Base-by-base conservation (phyloP, 2,113 vertebrate species). In the Eubucco bourcierii region DNA sequence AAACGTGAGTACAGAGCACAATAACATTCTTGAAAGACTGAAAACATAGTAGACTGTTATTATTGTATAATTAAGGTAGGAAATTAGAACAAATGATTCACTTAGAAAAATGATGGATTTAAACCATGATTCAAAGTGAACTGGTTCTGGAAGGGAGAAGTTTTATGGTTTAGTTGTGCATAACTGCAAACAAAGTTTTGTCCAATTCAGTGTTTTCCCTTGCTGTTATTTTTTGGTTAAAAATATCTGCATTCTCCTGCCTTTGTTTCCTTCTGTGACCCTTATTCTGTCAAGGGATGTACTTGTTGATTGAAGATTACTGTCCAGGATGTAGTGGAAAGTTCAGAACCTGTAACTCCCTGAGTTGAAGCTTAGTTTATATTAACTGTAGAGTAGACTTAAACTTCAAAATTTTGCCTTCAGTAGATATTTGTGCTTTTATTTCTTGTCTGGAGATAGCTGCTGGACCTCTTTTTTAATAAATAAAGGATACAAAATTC, bases 1-100 rank as follows among this genome's bases (percentile, higher is more conserved):
- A 98, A 96, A 98, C 97, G 98, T 98, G 76, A 98, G 98, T 97
- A 28, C 16, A 27, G 44, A 44, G 15, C 41, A 3, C 31, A 28
- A 20, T 34, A 33, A 59, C 83, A 39, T 23, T 74, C 25, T 34
- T 56, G 25, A 10, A 75, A 73, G n/a, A 25, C 72, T 60, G 74
- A 84, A 73, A 86, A 4, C 15, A 16, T 31, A 59, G 34, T 34
- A 33, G 33, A 83, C 27, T 74, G 19, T n/a, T 74, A 31, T 59
- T 93, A 53, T 10, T 89, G 15, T 79, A 27, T 53, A 77, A 74
- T 85, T 87, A 66, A 65, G 37, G 21, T 82, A 58, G 68, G 79
- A 92, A 77, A 66, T 76, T 19, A 34, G 63, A 87, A 61, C 50
- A 66, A 71, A 71, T 87, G 4, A 60, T 75, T 86, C 39, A 52